A percentile compares a stretch with the other conserved stretches of the same genome.
phyloP scores from a whole-genome alignment of 2,888 invertebrate genomes.

The Dolichomitus sp. region DNA sequence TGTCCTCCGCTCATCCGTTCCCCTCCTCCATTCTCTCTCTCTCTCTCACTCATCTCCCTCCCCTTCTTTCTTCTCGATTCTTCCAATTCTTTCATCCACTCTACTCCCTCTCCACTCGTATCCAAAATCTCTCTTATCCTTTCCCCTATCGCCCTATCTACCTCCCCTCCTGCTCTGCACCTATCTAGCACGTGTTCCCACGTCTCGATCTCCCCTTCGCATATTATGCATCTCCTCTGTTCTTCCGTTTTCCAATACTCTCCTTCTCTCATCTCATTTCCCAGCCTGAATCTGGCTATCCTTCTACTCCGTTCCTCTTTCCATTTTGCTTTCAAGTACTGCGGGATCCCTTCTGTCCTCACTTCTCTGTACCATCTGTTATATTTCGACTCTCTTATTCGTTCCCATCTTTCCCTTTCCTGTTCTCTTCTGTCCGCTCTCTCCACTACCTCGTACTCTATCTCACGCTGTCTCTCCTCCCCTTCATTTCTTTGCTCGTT shows the following conservation, averaged over 20 bases:
- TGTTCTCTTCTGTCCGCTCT: background rate
- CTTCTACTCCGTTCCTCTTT: background rate
- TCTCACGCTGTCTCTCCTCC: no score
- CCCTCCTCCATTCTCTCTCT: no score
- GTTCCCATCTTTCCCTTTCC: background rate
- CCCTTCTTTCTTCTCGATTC: no score
- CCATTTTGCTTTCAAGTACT: background rate
- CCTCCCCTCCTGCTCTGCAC: constrained; percentile 9
- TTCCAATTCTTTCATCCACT: background rate
- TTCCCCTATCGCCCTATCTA: background rate
- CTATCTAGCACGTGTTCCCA: constrained; percentile 42
- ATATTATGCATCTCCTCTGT: constrained; percentile 10
- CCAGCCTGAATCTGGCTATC: constrained; percentile 11
- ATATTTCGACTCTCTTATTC: constrained; percentile 14
- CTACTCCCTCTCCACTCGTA: background rate
- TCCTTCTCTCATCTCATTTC: constrained; percentile 33
- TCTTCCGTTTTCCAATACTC: constrained; percentile 29
- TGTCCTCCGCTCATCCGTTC: no score
- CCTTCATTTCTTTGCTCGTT: background rate
- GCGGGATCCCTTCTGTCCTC: background rate
- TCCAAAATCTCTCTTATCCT: constrained; percentile 5
- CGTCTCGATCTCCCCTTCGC: background rate
- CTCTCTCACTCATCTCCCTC: no score
- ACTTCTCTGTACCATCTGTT: constrained; percentile 10
- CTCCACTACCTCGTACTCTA: background rate